Evolutionary conservation across 2,113 vertebrate genomes (phyloP).

Genomic region (Percina caprodes): DNA sequence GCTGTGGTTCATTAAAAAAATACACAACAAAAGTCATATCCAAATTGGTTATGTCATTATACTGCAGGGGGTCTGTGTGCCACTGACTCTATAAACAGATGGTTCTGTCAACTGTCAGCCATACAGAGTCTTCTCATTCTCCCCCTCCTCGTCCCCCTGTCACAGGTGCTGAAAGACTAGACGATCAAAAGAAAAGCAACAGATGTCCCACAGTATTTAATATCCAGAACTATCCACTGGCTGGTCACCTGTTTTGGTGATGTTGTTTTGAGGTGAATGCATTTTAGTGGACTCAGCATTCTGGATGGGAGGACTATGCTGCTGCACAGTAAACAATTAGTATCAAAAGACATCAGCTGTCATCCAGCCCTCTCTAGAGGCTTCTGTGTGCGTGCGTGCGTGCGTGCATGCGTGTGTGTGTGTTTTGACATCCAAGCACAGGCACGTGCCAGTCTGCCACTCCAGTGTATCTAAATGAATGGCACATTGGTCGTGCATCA

Average conservation of each 20-base stretch:
- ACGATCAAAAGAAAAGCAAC: constrained; percentile 47
- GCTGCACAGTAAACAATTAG: constrained; percentile 53
- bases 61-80: constrained; percentile 16
- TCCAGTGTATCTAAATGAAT: constrained; percentile 58
- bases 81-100: constrained; percentile 43
- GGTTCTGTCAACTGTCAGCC: constrained; percentile 62
- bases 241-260: constrained; percentile 58
- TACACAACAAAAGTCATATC: background rate
- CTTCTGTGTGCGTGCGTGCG: constrained; percentile 57
- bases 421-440: constrained; percentile 15
- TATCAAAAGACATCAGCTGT: constrained; percentile 65
- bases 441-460: constrained; percentile 60
- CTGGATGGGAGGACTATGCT: constrained; percentile 22
- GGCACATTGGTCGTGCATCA: constrained; percentile 17
- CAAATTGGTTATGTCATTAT: constrained; percentile 10
- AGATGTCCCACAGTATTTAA: constrained; percentile 63
- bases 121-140: background rate
- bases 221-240: constrained; percentile 63
- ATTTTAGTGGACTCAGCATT: constrained; percentile 70
- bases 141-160: background rate
- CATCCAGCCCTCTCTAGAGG: constrained; percentile 71
- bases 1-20: background rate
- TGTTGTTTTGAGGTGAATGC: constrained; percentile 55
- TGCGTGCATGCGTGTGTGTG: constrained; percentile 19
- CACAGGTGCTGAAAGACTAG: constrained; percentile 65